These are phyloP conservation scores for Nemapogon koenigi DNA, from an alignment of 2,888 invertebrate genomes.

Conservation along the genomic window DNA sequence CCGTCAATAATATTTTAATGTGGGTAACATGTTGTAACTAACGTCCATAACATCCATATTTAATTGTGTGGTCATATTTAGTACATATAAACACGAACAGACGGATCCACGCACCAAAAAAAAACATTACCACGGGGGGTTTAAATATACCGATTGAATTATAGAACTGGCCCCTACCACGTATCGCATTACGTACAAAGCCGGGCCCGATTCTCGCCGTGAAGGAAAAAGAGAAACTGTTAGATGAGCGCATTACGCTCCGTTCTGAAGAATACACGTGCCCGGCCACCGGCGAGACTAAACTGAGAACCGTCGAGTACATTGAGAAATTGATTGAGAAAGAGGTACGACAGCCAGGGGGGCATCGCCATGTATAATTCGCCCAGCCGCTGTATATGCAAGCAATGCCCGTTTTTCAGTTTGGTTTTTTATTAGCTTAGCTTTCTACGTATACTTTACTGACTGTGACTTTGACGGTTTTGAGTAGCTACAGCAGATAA, in stretches of 20 bases:
- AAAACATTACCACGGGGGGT: no score
- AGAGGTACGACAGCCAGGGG: conserved; percentile 79
- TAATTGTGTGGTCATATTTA: no score
- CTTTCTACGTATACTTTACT: conserved; percentile 42
- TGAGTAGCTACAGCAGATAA: neutral
- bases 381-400: conserved; percentile 45
- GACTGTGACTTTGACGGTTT: conserved; percentile 3
- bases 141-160: no score
- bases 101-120: no score
- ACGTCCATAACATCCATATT: no score
- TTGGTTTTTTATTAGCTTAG: conserved; percentile 49
- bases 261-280: conserved; percentile 90
- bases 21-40: no score
- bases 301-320: conserved; percentile 90
- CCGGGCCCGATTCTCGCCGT: conserved; percentile 83
- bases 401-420: conserved; percentile 48
- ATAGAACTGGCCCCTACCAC: conserved; percentile 74
- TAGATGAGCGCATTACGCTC: conserved; percentile 87
- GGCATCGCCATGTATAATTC: neutral
- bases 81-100: no score
- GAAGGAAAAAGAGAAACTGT: conserved; percentile 88
- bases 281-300: conserved; percentile 83
- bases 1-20: no score
- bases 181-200: conserved; percentile 87
- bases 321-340: conserved; percentile 95